Conservation (phyloP, 2,888 invertebrate genomes). For the Lucinisca nassula region DNA sequence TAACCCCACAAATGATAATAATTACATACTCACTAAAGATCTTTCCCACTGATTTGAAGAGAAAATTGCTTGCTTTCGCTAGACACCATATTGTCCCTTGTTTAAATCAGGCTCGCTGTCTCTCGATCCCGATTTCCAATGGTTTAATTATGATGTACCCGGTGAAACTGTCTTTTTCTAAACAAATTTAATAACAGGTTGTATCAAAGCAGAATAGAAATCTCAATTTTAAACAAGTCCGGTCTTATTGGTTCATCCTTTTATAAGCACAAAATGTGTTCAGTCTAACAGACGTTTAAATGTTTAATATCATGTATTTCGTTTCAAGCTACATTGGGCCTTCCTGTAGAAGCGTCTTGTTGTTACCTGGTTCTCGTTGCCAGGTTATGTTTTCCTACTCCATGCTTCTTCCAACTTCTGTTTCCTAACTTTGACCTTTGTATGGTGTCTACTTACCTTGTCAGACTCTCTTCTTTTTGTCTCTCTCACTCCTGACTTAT, state of each 20-base stretch:
- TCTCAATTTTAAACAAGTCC: background rate
- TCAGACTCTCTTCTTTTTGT: no score
- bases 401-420: no score
- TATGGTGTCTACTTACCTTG: no score
- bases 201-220: background rate
- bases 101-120: background rate
- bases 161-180: background rate
- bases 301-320: background rate
- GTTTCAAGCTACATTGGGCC: no score
- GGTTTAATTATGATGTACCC: background rate
- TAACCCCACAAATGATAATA: background rate
- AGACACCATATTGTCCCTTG: slow-evolving; percentile 4
- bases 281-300: background rate
- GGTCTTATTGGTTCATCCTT: background rate
- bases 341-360: no score
- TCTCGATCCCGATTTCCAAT: background rate
- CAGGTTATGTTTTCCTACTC: no score
- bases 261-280: background rate
- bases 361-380: no score
- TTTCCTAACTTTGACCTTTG: no score
- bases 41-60: background rate
- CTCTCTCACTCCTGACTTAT: no score
- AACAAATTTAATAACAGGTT: background rate
- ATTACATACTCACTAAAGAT: background rate
- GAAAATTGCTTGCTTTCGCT: background rate